phyloP scores from a whole-genome alignment of 2,113 vertebrate species.

The Tragelaphus imberbis region DNA sequence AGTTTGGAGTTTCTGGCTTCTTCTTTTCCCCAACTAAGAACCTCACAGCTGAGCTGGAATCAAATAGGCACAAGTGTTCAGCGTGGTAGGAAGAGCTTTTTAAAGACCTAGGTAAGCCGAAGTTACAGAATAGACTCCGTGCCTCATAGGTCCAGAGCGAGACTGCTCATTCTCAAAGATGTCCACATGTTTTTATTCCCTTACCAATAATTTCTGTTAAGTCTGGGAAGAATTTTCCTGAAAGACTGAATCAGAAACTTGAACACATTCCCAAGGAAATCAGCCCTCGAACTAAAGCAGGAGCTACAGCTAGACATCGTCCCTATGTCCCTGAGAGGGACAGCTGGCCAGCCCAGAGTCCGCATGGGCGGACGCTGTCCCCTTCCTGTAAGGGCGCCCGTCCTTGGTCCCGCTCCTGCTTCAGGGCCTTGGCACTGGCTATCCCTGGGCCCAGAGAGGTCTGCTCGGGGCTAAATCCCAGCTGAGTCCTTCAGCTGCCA shows the following conservation, averaged over 20 bases:
- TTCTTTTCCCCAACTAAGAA: background rate
- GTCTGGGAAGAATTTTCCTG: background rate
- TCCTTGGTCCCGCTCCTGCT: background rate
- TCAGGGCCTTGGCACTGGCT: background rate
- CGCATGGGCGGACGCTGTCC: fast-evolving
- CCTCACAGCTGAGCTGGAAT: background rate
- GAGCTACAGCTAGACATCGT: fast-evolving
- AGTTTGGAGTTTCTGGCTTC: too few species aligned
- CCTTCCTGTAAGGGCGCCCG: fast-evolving
- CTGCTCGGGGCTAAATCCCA: background rate
- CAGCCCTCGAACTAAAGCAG: fast-evolving
- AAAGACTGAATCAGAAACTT: background rate
- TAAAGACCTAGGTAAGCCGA: background rate
- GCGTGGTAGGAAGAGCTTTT: too few species aligned
- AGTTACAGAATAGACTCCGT: fast-evolving
- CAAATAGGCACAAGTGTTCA: fast-evolving
- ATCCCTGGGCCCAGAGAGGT: background rate
- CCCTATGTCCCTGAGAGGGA: fast-evolving
- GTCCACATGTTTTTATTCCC: background rate
- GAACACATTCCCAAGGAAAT: background rate
- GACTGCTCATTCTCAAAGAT: background rate
- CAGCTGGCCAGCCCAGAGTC: fast-evolving
- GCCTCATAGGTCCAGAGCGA: fast-evolving
- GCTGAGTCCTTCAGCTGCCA: background rate
- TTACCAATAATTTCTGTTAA: background rate